A percentile compares a stretch with the other conserved stretches of the same genome.
phyloP scores from a whole-genome alignment of 37 sponge, comb jelly and placozoan genomes.

The Aplysina aerophoba region DNA sequence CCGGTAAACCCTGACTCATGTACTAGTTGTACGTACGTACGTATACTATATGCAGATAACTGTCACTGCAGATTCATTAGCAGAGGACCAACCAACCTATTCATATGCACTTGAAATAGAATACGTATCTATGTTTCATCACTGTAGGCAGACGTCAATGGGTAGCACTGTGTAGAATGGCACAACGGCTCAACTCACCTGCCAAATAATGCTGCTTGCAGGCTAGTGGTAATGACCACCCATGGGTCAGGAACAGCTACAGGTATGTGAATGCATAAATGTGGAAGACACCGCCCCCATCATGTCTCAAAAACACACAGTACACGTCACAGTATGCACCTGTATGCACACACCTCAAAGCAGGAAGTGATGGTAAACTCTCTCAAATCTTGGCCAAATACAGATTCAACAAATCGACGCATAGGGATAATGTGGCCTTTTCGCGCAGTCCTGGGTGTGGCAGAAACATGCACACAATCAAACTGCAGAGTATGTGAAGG shows the following conservation, averaged over 20 bases:
- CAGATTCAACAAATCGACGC: constrained; percentile 74
- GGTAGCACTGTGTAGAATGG: too few relatives aligned
- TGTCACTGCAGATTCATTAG: too few relatives aligned
- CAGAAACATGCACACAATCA: not conserved
- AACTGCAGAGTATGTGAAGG: too few relatives aligned
- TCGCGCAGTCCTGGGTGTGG: constrained; percentile 59
- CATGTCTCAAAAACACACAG: not conserved
- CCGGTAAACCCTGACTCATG: too few relatives aligned
- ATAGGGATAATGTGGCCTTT: constrained; percentile 66
- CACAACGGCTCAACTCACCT: constrained; percentile 58
- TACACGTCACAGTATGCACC: not conserved
- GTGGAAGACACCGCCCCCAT: not conserved
- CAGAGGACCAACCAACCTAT: too few relatives aligned
- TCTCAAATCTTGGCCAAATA: constrained; percentile 58
- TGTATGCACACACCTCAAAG: constrained; percentile 28
- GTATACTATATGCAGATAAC: too few relatives aligned
- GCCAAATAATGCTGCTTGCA: constrained; percentile 69
- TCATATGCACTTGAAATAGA: too few relatives aligned
- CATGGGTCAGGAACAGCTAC: constrained; percentile 60
- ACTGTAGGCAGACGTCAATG: too few relatives aligned
- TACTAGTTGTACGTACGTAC: too few relatives aligned
- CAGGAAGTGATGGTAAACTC: constrained; percentile 63
- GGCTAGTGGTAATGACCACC: constrained; percentile 48
- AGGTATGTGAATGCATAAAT: not conserved
- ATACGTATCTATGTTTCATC: too few relatives aligned